phyloP scores from a whole-genome alignment of 2,888 invertebrate genomes.

The Molorchus minor region DNA sequence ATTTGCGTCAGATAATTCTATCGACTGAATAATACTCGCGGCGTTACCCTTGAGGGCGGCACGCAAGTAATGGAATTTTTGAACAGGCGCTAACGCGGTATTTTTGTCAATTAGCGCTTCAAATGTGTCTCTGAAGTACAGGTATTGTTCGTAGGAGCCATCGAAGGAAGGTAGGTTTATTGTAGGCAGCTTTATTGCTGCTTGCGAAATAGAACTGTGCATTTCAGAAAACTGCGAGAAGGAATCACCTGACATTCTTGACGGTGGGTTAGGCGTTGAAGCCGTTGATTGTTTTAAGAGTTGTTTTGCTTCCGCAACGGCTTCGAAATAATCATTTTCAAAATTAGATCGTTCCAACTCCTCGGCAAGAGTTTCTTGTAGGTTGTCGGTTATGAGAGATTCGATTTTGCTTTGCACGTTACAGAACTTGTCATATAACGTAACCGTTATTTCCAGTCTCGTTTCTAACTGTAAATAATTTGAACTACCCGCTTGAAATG shows the following conservation, averaged over 20 bases:
- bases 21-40: background rate
- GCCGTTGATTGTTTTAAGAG: background rate
- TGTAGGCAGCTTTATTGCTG: background rate
- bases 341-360: background rate
- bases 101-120: slow-evolving; percentile 2
- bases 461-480: background rate
- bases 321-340: background rate
- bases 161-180: background rate
- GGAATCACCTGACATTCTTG: background rate
- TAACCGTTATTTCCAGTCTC: background rate
- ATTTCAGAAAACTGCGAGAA: background rate
- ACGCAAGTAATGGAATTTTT: slow-evolving; percentile 5
- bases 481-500: background rate
- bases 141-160: slow-evolving; percentile 1
- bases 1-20: background rate
- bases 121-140: background rate
- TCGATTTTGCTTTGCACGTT: background rate
- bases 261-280: too few species aligned
- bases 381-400: background rate
- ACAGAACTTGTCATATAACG: background rate
- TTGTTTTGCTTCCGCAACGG: background rate
- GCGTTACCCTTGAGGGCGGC: background rate
- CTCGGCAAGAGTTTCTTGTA: background rate
- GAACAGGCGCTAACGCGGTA: background rate
- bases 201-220: background rate